These are phyloP conservation scores for Andricus quercusramuli DNA, from an alignment of 2,888 invertebrate genomes.

Conservation along the genomic window DNA sequence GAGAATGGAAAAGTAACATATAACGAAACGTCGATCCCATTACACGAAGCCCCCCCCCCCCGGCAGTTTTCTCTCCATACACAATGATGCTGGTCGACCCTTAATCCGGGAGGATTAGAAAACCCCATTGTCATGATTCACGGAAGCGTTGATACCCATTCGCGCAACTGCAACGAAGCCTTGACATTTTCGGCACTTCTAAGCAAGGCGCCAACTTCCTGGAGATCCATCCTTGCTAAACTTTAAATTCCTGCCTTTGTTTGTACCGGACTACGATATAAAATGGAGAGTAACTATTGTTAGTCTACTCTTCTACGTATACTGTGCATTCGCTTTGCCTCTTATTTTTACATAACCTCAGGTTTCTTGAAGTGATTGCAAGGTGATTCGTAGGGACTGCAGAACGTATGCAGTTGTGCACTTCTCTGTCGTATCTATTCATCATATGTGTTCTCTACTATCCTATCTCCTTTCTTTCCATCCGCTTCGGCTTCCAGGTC, in stretches of 20 bases:
- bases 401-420: neutral
- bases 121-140: slow-evolving; percentile 75
- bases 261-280: neutral
- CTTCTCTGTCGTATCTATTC: neutral
- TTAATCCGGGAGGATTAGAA: slow-evolving; percentile 76
- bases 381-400: too few relatives aligned
- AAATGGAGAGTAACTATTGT: too few relatives aligned
- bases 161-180: slow-evolving; percentile 1
- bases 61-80: slow-evolving; percentile 61
- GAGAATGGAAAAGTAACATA: slow-evolving; percentile 78
- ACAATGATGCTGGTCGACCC: slow-evolving; percentile 66
- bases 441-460: neutral
- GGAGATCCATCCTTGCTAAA: neutral
- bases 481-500: neutral
- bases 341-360: neutral
- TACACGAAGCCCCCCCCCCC: slow-evolving; percentile 72
- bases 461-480: neutral
- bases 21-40: slow-evolving; percentile 79
- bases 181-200: slow-evolving; percentile 10
- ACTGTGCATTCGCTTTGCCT: neutral
- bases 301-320: too few relatives aligned
- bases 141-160: slow-evolving; percentile 47
- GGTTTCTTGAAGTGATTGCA: neutral
- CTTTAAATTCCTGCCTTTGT: neutral
- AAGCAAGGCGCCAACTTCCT: neutral